phyloP scores from a whole-genome alignment of 2,113 vertebrate species.

The Axis porcinus region DNA sequence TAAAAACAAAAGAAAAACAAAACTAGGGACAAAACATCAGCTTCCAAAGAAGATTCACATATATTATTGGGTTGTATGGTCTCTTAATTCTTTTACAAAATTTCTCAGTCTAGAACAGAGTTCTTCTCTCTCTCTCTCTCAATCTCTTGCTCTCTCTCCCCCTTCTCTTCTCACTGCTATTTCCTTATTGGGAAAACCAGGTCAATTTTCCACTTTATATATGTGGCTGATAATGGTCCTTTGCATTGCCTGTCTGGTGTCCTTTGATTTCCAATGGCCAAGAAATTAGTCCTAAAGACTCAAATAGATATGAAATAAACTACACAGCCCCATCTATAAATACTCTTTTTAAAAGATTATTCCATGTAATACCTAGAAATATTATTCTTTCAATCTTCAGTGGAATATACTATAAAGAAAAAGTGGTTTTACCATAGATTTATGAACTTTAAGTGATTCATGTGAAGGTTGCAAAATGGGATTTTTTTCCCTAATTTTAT shows the following conservation, averaged over 20 bases:
- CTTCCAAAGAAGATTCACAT: background rate
- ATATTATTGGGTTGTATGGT: background rate
- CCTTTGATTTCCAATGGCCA: background rate
- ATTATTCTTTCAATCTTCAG: background rate
- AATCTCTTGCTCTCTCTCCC: background rate
- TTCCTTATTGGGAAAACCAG: background rate
- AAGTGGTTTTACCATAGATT: background rate
- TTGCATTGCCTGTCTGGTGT: background rate
- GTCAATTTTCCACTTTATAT: background rate
- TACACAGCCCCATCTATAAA: background rate
- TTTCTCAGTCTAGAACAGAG: background rate
- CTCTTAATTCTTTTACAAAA: background rate
- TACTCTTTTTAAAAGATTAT: background rate
- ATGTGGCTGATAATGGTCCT: background rate
- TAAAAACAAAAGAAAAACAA: background rate
- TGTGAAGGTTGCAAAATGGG: background rate
- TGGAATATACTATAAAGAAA: background rate
- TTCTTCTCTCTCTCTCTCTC: background rate
- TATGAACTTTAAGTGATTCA: background rate
- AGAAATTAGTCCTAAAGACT: background rate
- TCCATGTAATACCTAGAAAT: background rate
- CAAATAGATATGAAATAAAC: background rate
- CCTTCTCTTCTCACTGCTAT: background rate
- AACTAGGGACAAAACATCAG: background rate
- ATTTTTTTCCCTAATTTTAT: background rate